phyloP scores from a whole-genome alignment of 2,113 vertebrate genomes.

The Zosterops pallidus region DNA sequence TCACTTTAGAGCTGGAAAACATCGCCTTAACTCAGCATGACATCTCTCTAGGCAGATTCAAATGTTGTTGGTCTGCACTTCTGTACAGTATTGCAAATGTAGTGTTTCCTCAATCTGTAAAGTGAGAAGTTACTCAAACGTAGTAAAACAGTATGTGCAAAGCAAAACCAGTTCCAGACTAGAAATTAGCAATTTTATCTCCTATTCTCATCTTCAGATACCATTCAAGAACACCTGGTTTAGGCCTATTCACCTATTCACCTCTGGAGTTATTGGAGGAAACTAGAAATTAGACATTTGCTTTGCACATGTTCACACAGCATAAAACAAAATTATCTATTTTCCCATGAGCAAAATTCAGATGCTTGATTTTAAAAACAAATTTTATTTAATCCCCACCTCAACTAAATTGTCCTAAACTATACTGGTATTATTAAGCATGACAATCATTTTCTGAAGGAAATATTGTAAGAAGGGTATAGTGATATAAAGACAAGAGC shows the following conservation, averaged over 20 bases:
- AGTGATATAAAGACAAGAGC: not conserved
- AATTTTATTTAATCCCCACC: not conserved
- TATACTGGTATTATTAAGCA: not conserved
- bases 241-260: not conserved
- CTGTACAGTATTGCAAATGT: not conserved
- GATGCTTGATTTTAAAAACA: not conserved
- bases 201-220: not conserved
- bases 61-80: not conserved
- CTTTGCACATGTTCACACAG: not conserved
- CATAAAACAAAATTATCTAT: not conserved
- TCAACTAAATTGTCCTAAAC: not conserved
- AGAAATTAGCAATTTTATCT: not conserved
- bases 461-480: not conserved
- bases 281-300: not conserved
- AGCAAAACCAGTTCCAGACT: fast-evolving
- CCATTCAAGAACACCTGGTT: not conserved
- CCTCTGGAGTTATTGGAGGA: not conserved
- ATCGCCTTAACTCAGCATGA: not conserved
- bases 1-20: not conserved
- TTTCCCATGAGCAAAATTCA: not conserved
- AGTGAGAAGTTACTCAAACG: not conserved
- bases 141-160: not conserved
- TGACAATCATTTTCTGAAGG: not conserved
- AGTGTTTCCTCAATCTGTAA: not conserved
- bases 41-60: not conserved